These are phyloP conservation scores for Nothura maculosa DNA, from an alignment of 2,797 vertebrate genomes.

Conservation along the genomic window DNA sequence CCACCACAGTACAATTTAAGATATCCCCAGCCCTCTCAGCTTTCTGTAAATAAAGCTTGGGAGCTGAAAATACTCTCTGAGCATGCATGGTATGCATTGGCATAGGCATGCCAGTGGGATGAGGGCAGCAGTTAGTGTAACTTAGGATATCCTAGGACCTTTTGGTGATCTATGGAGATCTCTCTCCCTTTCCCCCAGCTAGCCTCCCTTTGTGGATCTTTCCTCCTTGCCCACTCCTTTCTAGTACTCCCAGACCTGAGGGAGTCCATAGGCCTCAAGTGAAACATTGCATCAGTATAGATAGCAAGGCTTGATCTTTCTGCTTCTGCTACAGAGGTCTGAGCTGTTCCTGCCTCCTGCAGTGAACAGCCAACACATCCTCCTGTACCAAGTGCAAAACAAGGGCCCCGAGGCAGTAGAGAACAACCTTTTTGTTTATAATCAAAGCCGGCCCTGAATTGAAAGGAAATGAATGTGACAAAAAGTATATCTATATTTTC, in stretches of 20 bases:
- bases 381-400: background rate
- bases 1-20: slow-evolving; percentile 26
- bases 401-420: background rate
- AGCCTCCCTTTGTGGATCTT: background rate
- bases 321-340: background rate
- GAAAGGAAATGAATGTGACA: background rate
- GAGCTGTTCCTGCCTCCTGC: background rate
- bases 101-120: background rate
- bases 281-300: background rate
- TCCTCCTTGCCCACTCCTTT: background rate
- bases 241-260: background rate
- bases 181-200: background rate
- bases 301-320: background rate
- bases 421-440: background rate
- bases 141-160: background rate
- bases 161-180: background rate
- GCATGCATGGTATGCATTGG: background rate
- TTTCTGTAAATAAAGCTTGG: slow-evolving; percentile 35
- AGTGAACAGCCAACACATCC: background rate
- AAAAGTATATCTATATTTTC: background rate
- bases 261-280: background rate
- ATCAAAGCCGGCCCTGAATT: background rate
- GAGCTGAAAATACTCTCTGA: slow-evolving; percentile 26
- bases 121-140: background rate
- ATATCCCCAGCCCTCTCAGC: slow-evolving; percentile 31